Evolutionary conservation across 2,797 vertebrate genomes (phyloP).

Genomic region (Chelon labrosus): DNA sequence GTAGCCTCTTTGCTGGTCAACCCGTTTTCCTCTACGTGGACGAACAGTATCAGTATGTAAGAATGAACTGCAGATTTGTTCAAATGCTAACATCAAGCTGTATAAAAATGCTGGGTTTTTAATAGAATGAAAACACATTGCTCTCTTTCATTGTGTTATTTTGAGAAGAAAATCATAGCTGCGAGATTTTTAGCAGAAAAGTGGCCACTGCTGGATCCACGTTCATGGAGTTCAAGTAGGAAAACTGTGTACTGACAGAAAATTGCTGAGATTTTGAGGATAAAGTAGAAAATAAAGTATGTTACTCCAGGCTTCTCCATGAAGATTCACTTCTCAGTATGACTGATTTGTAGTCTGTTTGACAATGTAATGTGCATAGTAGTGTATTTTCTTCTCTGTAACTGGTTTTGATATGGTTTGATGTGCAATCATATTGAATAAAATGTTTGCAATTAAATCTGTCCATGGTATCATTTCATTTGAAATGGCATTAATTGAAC

Average conservation of each 20-base stretch:
- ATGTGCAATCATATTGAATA: constrained; percentile 83
- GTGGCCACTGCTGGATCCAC: constrained; percentile 49
- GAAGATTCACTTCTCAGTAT: constrained; percentile 56
- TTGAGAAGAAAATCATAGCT: constrained; percentile 47
- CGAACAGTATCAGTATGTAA: constrained; percentile 35
- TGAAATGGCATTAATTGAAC: not conserved
- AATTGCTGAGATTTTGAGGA: constrained; percentile 33
- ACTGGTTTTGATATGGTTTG: constrained; percentile 87
- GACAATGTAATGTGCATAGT: constrained; percentile 61
- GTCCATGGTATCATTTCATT: not conserved
- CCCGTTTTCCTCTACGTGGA: constrained; percentile 43
- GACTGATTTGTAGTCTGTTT: constrained; percentile 60
- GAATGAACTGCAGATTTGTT: constrained; percentile 47
- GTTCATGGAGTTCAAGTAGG: constrained; percentile 38
- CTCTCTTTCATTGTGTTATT: constrained; percentile 49
- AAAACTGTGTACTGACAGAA: constrained; percentile 32
- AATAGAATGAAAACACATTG: constrained; percentile 30
- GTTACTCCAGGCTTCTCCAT: constrained; percentile 54
- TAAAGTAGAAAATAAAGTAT: constrained; percentile 3
- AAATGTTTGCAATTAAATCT: constrained; percentile 72
- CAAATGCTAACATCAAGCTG: constrained; percentile 42
- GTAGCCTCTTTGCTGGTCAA: constrained; percentile 41
- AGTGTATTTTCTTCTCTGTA: constrained; percentile 73
- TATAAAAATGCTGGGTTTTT: constrained; percentile 51
- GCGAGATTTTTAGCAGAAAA: constrained; percentile 40